Evolutionary conservation across 1,140 invertebrate species (phyloP).

Genomic region (Nephila pilipes): DNA sequence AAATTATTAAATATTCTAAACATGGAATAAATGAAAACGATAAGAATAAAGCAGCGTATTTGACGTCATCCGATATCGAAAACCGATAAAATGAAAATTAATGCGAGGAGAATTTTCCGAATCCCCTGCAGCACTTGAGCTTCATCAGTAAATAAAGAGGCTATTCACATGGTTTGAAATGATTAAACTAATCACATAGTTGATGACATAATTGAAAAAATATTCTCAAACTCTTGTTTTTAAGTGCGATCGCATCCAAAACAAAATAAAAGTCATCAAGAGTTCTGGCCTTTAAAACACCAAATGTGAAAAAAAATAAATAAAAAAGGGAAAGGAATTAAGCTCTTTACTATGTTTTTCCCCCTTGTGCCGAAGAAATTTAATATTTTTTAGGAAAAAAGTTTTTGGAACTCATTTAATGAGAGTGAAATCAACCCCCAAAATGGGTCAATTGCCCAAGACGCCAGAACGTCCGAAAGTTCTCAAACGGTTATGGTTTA

Average conservation of each 20-base stretch:
- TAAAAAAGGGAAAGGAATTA: conserved; percentile 42
- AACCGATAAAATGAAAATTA: not conserved
- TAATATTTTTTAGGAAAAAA: conserved; percentile 69
- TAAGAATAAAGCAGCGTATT: too few species aligned
- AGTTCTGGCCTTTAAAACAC: conserved; percentile 24
- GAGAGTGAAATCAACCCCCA: conserved; percentile 30
- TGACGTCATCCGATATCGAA: too few species aligned
- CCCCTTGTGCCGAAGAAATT: conserved; percentile 60
- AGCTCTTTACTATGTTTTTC: conserved; percentile 66
- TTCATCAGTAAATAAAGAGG: not conserved
- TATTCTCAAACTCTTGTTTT: conserved; percentile 16
- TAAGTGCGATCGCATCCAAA: conserved; percentile 33
- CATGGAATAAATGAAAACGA: too few species aligned
- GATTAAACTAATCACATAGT: conserved; percentile 47
- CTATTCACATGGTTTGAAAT: not conserved
- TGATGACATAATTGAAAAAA: conserved; percentile 51
- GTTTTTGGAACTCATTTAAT: conserved; percentile 69
- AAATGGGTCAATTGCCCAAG: conserved; percentile 64
- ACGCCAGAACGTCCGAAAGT: conserved; percentile 61
- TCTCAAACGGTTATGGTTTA: conserved; percentile 72
- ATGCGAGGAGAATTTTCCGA: not conserved
- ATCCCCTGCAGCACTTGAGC: not conserved
- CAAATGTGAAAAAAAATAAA: not conserved
- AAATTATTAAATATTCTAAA: not conserved
- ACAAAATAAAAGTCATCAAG: conserved; percentile 58